Percentiles rank a stretch among this genome's conserved stretches.
phyloP scores from a whole-genome alignment of 2,888 invertebrate species.

The Aleiodes leptofemur region DNA sequence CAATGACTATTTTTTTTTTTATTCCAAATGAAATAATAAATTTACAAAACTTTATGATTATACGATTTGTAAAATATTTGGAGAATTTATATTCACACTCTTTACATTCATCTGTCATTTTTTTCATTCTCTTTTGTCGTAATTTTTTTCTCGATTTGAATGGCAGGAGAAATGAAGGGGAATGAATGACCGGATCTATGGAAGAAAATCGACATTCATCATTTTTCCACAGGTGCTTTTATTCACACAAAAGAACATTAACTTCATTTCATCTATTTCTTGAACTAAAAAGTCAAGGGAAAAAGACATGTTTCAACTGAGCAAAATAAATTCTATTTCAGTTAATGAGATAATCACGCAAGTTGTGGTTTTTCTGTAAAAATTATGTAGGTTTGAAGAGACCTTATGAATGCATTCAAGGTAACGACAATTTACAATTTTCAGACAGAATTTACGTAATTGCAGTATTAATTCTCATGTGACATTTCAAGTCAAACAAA shows the following conservation, averaged over 20 bases:
- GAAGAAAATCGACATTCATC: too few relatives aligned
- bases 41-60: conserved; percentile 8
- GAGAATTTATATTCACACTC: too few relatives aligned
- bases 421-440: conserved; percentile 3
- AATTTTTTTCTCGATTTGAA: too few relatives aligned
- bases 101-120: too few relatives aligned
- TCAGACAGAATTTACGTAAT: too few relatives aligned
- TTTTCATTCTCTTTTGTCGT: too few relatives aligned
- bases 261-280: not conserved
- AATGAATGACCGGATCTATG: too few relatives aligned
- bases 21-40: not conserved
- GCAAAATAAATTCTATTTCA: not conserved
- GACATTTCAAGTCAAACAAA: conserved; percentile 18
- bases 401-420: not conserved
- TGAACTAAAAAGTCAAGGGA: not conserved
- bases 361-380: not conserved
- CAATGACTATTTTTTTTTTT: not conserved
- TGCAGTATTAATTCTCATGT: not conserved
- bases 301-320: not conserved
- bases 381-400: not conserved
- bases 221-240: too few relatives aligned
- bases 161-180: too few relatives aligned
- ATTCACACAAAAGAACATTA: too few relatives aligned
- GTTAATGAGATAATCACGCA: not conserved
- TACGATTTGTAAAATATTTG: not conserved